Evolutionary conservation across 2,888 invertebrate species (phyloP).

Genomic region (Meandrusa payeni): DNA sequence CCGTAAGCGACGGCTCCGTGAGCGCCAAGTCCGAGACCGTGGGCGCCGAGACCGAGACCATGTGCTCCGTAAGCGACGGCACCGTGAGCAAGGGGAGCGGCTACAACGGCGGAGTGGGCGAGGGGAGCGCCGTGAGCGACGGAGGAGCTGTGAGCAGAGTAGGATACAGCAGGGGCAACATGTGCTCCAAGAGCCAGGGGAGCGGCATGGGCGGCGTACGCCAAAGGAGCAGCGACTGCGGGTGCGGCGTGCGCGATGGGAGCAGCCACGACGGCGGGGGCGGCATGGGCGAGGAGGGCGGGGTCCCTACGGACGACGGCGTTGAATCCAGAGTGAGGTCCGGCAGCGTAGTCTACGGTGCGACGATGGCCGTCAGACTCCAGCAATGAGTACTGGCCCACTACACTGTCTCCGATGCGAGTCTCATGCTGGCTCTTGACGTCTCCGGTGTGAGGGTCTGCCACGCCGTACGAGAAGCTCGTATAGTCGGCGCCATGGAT

Average conservation of each 20-base stretch:
- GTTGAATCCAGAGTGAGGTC: constrained; percentile 78
- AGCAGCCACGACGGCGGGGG: constrained; percentile 33
- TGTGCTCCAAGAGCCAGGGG: constrained; percentile 33
- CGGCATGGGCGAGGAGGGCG: constrained; percentile 41
- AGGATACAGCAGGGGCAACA: constrained; percentile 28
- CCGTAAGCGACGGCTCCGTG: constrained; percentile 32
- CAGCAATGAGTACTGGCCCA: constrained; percentile 75
- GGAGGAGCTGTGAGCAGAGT: background rate
- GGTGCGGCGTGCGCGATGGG: constrained; percentile 36
- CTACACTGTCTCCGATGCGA: constrained; percentile 82
- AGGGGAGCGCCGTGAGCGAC: background rate
- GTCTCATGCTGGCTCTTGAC: constrained; percentile 80
- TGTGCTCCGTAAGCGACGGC: constrained; percentile 31
- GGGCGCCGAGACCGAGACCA: constrained; percentile 31
- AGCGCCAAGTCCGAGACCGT: constrained; percentile 29
- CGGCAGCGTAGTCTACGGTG: constrained; percentile 82
- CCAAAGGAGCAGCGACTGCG: constrained; percentile 33
- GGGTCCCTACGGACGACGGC: constrained; percentile 78
- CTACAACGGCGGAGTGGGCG: constrained; percentile 32
- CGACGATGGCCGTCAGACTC: constrained; percentile 83
- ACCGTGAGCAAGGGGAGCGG: constrained; percentile 34
- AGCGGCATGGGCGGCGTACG: constrained; percentile 32
- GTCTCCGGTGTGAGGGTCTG: constrained; percentile 71
- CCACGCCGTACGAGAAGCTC: constrained; percentile 72
- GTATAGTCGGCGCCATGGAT: constrained; percentile 58